These are phyloP conservation scores for Sialia sialis DNA, from an alignment of 2,113 vertebrate species.

Conservation along the genomic window DNA sequence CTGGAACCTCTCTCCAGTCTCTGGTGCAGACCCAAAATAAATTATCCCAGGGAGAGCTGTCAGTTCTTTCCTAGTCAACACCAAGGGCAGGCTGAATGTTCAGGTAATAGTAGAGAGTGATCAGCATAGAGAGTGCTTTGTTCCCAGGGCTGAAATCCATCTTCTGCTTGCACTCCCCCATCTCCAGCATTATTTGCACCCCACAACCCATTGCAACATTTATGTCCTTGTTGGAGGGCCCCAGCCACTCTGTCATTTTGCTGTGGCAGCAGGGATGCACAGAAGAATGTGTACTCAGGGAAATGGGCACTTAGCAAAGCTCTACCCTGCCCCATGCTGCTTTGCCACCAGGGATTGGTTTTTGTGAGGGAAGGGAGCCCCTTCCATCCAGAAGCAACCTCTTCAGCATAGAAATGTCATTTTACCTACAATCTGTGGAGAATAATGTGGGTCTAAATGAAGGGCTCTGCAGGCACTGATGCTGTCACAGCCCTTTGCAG, in stretches of 20 bases:
- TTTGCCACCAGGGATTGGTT: not conserved
- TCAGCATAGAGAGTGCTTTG: not conserved
- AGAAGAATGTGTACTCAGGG: not conserved
- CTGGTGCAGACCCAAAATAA: not conserved
- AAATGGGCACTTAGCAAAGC: not conserved
- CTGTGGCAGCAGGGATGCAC: rapidly evolving
- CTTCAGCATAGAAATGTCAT: not conserved
- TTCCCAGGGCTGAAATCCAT: not conserved
- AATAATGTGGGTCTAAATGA: not conserved
- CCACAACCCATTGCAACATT: not conserved
- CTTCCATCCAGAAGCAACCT: not conserved
- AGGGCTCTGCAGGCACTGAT: not conserved
- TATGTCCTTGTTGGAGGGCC: not conserved
- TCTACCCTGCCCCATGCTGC: not conserved
- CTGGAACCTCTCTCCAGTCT: not conserved
- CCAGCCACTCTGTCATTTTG: rapidly evolving
- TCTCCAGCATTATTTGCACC: not conserved
- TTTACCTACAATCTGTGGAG: not conserved
- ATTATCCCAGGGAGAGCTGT: not conserved
- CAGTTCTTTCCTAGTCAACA: not conserved
- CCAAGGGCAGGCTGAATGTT: not conserved
- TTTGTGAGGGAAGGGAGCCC: not conserved
- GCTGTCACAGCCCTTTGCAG: not conserved
- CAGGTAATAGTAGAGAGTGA: not conserved
- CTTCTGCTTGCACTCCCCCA: not conserved